phyloP scores from a whole-genome alignment of 2,113 vertebrate species.

The Corythaixoides concolor region DNA sequence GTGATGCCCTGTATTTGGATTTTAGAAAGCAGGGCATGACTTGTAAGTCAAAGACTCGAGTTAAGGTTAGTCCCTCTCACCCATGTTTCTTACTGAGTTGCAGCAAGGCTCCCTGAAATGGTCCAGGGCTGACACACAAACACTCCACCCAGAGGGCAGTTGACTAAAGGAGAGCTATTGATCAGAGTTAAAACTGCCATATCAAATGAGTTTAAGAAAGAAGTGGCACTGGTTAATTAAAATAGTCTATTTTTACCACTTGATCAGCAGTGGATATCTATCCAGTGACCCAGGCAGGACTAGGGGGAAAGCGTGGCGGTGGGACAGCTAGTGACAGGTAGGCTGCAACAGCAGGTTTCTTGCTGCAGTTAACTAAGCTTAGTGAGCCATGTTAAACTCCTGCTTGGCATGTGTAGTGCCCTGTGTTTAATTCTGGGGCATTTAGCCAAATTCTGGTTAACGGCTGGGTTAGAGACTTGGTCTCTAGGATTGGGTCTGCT shows the following conservation, averaged over 20 bases:
- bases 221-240: not conserved
- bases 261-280: not conserved
- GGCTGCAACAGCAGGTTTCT: not conserved
- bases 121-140: not conserved
- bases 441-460: not conserved
- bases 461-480: not conserved
- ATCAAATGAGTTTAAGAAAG: not conserved
- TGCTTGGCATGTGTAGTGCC: not conserved
- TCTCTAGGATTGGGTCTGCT: not conserved
- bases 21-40: not conserved
- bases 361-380: not conserved
- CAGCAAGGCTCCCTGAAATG: not conserved
- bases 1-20: not conserved
- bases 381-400: not conserved
- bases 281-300: not conserved
- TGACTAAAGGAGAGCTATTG: not conserved
- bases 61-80: not conserved
- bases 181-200: not conserved
- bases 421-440: not conserved
- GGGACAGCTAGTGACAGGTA: not conserved
- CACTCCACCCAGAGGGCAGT: not conserved
- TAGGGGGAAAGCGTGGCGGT: accelerated
- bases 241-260: not conserved
- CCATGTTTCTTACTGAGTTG: not conserved
- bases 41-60: not conserved